Conservation (phyloP, 2,113 vertebrate genomes). For the Gambusia affinis region DNA sequence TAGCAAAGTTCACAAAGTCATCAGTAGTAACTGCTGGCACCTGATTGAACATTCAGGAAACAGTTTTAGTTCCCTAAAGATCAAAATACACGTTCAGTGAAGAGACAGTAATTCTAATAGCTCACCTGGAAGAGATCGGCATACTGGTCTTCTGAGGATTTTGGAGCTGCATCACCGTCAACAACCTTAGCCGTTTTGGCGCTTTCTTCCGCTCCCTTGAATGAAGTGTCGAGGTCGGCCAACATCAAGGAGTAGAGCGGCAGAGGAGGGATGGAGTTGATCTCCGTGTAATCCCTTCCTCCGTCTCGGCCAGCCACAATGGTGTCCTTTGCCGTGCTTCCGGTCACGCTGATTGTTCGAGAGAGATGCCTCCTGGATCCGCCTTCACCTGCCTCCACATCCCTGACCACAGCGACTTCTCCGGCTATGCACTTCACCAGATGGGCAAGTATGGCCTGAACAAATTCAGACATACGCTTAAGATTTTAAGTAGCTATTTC, state of each 20-base stretch:
- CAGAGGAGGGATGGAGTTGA: slow-evolving; percentile 95
- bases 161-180: slow-evolving; percentile 78
- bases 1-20: slow-evolving; percentile 92
- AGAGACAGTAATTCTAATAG: background rate
- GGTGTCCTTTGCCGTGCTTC: slow-evolving; percentile 96
- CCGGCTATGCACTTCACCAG: slow-evolving; percentile 98
- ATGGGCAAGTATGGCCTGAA: slow-evolving; percentile 91
- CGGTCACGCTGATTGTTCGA: slow-evolving; percentile 96
- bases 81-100: background rate
- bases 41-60: slow-evolving; percentile 33
- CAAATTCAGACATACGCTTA: background rate
- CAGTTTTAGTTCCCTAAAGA: background rate
- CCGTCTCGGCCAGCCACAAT: slow-evolving; percentile 95
- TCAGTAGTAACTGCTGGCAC: slow-evolving; percentile 89
- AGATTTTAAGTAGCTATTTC: background rate
- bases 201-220: slow-evolving; percentile 86
- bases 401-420: slow-evolving; percentile 95
- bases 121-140: slow-evolving; percentile 90
- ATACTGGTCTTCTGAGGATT: slow-evolving; percentile 89
- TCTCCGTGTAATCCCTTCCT: slow-evolving; percentile 95
- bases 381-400: slow-evolving; percentile 90
- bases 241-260: slow-evolving; percentile 91
- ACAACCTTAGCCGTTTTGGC: slow-evolving; percentile 80
- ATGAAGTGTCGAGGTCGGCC: slow-evolving; percentile 92
- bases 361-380: slow-evolving; percentile 92